Evolutionary conservation across 2,888 invertebrate species (phyloP).

Genomic region (Rhynchonema sp.): DNA sequence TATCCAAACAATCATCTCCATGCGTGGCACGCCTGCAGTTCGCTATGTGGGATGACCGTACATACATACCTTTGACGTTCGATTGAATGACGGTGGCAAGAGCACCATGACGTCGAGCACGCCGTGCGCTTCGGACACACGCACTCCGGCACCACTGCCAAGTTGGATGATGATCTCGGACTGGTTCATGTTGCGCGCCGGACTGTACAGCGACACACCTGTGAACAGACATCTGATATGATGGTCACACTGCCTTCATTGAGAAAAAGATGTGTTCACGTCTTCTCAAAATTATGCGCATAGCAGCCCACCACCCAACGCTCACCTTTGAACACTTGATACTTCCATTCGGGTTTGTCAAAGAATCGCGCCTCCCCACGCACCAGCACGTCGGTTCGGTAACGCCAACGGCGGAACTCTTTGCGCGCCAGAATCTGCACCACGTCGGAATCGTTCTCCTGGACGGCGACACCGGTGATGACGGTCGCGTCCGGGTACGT

Average conservation of each 20-base stretch:
- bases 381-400: conserved; percentile 71
- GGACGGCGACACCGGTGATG: conserved; percentile 39
- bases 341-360: conserved; percentile 60
- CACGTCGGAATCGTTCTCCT: conserved; percentile 59
- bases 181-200: conserved; percentile 69
- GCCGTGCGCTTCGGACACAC: conserved; percentile 68
- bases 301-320: no score
- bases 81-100: conserved; percentile 27
- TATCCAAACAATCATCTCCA: no score
- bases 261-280: not conserved
- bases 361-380: conserved; percentile 65
- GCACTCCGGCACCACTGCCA: conserved; percentile 73
- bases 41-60: no score
- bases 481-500: conserved; percentile 21
- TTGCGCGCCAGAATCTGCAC: conserved; percentile 65
- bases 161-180: conserved; percentile 87
- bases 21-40: no score
- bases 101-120: conserved; percentile 43
- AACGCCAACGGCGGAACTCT: conserved; percentile 62
- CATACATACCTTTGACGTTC: not conserved
- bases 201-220: conserved; percentile 74
- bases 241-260: not conserved
- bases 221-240: no score
- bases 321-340: conserved; percentile 69
- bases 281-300: no score